These are phyloP conservation scores for Sebastes schlegelii DNA, from an alignment of 2,113 vertebrate genomes.

Conservation along the genomic window DNA sequence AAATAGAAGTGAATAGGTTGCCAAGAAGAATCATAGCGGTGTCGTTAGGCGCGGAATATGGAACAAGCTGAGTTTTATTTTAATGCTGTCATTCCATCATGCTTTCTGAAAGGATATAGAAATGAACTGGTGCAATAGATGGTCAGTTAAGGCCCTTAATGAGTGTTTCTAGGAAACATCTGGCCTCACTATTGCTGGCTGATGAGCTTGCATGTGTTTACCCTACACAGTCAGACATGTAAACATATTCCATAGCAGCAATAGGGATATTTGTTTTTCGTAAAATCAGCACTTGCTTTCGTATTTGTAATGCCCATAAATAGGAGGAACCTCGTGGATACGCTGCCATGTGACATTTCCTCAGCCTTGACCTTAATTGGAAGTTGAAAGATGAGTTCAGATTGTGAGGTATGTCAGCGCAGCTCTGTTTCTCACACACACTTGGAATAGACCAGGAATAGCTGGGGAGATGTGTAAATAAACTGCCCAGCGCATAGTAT, in stretches of 20 bases:
- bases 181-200: slow-evolving; percentile 6
- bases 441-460: slow-evolving; percentile 24
- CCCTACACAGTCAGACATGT: slow-evolving; percentile 19
- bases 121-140: not conserved
- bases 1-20: slow-evolving; percentile 9
- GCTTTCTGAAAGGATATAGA: slow-evolving; percentile 11
- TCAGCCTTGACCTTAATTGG: slow-evolving; percentile 73
- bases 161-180: not conserved
- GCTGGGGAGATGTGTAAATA: not conserved
- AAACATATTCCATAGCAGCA: slow-evolving; percentile 23
- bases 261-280: not conserved
- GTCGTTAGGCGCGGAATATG: not conserved
- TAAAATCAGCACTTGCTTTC: slow-evolving; percentile 23
- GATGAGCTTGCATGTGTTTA: slow-evolving; percentile 26
- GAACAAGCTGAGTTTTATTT: slow-evolving; percentile 17
- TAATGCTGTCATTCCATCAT: not conserved
- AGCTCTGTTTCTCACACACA: slow-evolving; percentile 52
- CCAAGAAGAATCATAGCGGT: not conserved
- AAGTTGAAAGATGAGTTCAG: slow-evolving; percentile 64
- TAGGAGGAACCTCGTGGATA: slow-evolving; percentile 35
- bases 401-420: slow-evolving; percentile 51
- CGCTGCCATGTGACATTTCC: slow-evolving; percentile 41
- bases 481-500: not conserved
- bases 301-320: slow-evolving; percentile 49
- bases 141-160: not conserved